Percentiles rank a stretch among this genome's conserved stretches.
phyloP scores from a whole-genome alignment of 2,888 invertebrate genomes.

The Tolmerus cingulatus region DNA sequence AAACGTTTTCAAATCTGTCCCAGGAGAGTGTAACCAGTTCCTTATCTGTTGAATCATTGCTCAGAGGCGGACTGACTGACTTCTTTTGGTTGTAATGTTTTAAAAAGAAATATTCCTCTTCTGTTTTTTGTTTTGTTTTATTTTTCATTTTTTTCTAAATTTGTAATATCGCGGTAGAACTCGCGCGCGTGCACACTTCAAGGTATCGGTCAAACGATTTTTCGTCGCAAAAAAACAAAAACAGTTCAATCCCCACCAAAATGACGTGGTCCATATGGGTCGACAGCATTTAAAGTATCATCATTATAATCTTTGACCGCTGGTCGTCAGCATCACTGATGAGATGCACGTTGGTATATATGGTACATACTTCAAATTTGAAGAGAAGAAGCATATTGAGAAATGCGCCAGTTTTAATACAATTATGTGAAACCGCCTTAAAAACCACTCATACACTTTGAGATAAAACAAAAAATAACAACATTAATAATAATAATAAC shows the following conservation, averaged over 20 bases:
- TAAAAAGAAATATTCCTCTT: neutral
- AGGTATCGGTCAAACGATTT: slow-evolving; percentile 20
- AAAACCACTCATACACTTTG: neutral
- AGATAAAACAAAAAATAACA: neutral
- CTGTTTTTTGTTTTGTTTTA: neutral
- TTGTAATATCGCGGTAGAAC: neutral
- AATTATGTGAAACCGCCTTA: neutral
- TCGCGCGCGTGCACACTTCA: neutral
- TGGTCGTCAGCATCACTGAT: neutral
- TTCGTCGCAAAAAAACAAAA: neutral
- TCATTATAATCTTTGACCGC: neutral
- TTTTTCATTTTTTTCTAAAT: neutral
- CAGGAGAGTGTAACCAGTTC: slow-evolving; percentile 1
- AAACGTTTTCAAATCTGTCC: neutral
- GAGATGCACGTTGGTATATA: too few species aligned
- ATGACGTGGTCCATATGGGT: neutral
- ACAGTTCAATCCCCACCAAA: neutral
- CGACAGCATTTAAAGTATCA: neutral
- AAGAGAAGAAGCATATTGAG: neutral
- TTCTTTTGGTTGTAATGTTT: neutral
- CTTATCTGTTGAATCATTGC: slow-evolving; percentile 34
- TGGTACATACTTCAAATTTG: too few species aligned
- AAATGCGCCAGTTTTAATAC: neutral
- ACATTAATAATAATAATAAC: neutral
- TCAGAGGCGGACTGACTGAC: neutral